phyloP scores from a whole-genome alignment of 2,113 vertebrate species.

The Philantomba maxwellii region DNA sequence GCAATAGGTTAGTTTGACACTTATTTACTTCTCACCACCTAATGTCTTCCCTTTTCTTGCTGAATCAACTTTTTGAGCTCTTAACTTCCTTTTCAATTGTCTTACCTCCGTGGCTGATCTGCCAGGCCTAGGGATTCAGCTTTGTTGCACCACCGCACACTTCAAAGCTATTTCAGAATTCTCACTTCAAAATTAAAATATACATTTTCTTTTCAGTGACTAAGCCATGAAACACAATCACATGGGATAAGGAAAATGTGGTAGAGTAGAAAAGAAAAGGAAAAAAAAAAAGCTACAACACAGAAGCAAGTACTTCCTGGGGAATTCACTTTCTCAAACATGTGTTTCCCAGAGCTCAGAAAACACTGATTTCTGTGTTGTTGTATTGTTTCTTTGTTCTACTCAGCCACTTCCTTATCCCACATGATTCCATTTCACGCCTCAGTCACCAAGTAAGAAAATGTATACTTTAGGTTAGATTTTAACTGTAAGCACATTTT shows the following conservation, averaged over 20 bases:
- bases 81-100: conserved; percentile 22
- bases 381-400: conserved; percentile 69
- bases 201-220: conserved; percentile 65
- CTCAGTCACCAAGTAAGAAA: conserved; percentile 65
- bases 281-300: conserved; percentile 27
- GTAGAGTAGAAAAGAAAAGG: conserved; percentile 64
- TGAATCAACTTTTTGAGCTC: conserved; percentile 55
- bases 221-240: conserved; percentile 56
- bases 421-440: conserved; percentile 58
- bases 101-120: conserved; percentile 54
- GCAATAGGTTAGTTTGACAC: neutral
- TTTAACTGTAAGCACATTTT: conserved; percentile 56
- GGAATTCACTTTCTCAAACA: conserved; percentile 69
- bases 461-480: conserved; percentile 57
- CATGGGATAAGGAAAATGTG: conserved; percentile 61
- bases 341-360: conserved; percentile 63
- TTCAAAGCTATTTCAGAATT: conserved; percentile 64
- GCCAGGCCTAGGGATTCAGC: conserved; percentile 58
- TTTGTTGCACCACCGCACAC: conserved; percentile 41
- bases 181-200: conserved; percentile 73
- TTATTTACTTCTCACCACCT: neutral
- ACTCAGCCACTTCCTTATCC: conserved; percentile 63
- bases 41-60: conserved; percentile 28
- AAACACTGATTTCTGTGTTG: conserved; percentile 70
- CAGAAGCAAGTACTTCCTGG: conserved; percentile 60